Evolutionary conservation across 2,797 vertebrate species (phyloP), one percentile per base, ranked within the genome.

Genomic region (Xenopus petersii): DNA sequence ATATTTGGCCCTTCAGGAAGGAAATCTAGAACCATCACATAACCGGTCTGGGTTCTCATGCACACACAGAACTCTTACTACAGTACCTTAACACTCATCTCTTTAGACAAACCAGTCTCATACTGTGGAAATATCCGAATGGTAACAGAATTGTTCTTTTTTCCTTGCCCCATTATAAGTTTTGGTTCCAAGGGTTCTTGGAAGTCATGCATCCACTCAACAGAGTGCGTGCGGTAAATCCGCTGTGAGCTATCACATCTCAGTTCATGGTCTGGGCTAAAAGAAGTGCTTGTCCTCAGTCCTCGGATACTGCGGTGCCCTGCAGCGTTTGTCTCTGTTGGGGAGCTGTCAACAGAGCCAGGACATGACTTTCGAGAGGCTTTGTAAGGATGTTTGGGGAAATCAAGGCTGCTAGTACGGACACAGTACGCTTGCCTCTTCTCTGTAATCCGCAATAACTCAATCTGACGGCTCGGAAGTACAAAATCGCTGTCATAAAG

Each of bases 401-500:
- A 94, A 84, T 97, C 95, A 74, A 97, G 86, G 83, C 95, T 96
- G 88, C 94, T 95, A 84, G 94, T 96, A 4, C 95, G 89, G 5
- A 96, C 93, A 0, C 94, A 95, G 82, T 94, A 94, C 0, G 94
- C 95, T 82, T 95, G 94, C 2, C 93, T 87, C 87, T 97, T 96
- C 85, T 96, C 95, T 0, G 95, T 96, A 84, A 96, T 94, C 82
- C 92, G 93, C 81, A 96, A 80, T 68, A 96, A 89, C 83, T 97
- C 95, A 0, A 97, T 95, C 85, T 97, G 95, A 30, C 93, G 85
- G 84, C 95, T 96, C 54, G 95, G 95, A 68, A 96, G 92, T 79
- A 97, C 94, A 2, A 96, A 96, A 84, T 96, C 95, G 0, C 93
- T 94, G 86, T 97, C 95, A 0, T 95, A 94, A 77, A 93, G 87